phyloP scores from a whole-genome alignment of 2,888 invertebrate genomes.

The Seladonia tumulorum region DNA sequence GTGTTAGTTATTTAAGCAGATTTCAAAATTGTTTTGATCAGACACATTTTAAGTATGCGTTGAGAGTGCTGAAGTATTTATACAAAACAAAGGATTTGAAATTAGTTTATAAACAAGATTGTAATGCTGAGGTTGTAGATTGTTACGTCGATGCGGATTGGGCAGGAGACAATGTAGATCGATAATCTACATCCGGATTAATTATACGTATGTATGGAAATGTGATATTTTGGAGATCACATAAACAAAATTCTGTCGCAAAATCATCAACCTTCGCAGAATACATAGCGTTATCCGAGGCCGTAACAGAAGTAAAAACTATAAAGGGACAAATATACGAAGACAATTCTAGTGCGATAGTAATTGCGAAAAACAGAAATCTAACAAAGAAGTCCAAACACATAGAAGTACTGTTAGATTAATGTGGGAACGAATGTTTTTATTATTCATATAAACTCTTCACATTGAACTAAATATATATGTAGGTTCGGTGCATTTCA shows the following conservation, averaged over 20 bases:
- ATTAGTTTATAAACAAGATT: constrained; percentile 32
- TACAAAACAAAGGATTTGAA: constrained; percentile 49
- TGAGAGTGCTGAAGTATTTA: constrained; percentile 54
- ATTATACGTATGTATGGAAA: constrained; percentile 78
- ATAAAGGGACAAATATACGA: constrained; percentile 3
- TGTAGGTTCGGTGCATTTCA: no score
- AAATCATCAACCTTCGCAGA: constrained; percentile 17
- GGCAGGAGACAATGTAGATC: constrained; percentile 48
- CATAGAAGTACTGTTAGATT: constrained; percentile 15
- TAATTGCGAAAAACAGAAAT: constrained; percentile 3
- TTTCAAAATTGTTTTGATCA: no score
- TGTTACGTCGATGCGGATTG: constrained; percentile 52
- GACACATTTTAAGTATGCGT: constrained; percentile 50
- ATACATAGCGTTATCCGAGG: constrained; percentile 15
- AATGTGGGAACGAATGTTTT: no score
- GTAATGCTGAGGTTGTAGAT: constrained; percentile 44
- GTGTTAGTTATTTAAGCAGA: no score
- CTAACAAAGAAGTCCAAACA: constrained; percentile 17
- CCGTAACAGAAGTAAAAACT: constrained; percentile 12
- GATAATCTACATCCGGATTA: constrained; percentile 68
- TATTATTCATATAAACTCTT: no score
- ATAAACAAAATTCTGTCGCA: no score
- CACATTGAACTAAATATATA: no score
- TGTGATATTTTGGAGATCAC: constrained; percentile 45
- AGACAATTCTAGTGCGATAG: background rate